Conservation (phyloP, 2,888 invertebrate species). For the Fragum sueziense region DNA sequence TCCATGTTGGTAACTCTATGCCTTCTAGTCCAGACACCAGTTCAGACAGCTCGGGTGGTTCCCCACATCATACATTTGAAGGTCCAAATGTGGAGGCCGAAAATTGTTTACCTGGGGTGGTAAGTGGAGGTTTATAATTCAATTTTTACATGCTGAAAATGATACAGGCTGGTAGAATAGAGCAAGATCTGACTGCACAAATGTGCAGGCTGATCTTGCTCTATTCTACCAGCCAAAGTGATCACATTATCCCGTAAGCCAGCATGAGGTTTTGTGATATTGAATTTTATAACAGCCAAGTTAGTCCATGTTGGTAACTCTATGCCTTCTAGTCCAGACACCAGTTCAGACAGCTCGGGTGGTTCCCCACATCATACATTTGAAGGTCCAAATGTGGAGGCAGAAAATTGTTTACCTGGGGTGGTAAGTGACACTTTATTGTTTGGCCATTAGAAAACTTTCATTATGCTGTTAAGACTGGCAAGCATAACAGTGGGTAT, state of each 20-base stretch:
- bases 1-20: conserved; percentile 85
- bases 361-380: conserved; percentile 93
- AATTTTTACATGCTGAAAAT: too few relatives aligned
- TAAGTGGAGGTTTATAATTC: conserved; percentile 83
- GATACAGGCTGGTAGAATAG: too few relatives aligned
- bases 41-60: conserved; percentile 96
- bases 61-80: conserved; percentile 92
- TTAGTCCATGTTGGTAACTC: conserved; percentile 86
- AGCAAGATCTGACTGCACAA: too few relatives aligned
- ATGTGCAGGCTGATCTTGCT: too few relatives aligned
- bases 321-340: conserved; percentile 91
- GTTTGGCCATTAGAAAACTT: too few relatives aligned
- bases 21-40: conserved; percentile 94
- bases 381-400: conserved; percentile 90
- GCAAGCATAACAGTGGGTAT: too few relatives aligned
- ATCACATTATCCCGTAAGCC: too few relatives aligned
- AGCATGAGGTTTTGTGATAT: too few relatives aligned
- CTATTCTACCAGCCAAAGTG: too few relatives aligned
- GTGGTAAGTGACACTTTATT: conserved; percentile 86
- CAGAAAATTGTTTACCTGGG: conserved; percentile 94
- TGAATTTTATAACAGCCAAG: conserved; percentile 91
- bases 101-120: conserved; percentile 94
- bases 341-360: conserved; percentile 96
- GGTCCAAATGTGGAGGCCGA: conserved; percentile 92
- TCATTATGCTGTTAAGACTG: too few relatives aligned